These are phyloP conservation scores for Eolophus roseicapilla DNA, from an alignment of 2,113 vertebrate species.

Conservation along the genomic window DNA sequence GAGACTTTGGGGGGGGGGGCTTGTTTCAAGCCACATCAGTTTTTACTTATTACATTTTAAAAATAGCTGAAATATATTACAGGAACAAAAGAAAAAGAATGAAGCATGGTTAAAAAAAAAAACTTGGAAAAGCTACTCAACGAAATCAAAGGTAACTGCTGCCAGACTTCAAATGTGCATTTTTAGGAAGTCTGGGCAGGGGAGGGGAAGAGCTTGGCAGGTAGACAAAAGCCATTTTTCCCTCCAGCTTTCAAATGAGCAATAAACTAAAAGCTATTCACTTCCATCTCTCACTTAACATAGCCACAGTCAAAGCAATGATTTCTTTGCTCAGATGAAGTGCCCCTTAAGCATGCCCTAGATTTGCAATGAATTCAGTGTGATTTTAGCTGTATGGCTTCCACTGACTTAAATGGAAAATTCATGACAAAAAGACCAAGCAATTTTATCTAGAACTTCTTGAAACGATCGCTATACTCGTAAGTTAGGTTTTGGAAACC, in stretches of 20 bases:
- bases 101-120: background rate
- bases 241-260: conserved; percentile 61
- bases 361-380: conserved; percentile 40
- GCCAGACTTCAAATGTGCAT: conserved; percentile 21
- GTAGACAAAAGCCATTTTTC: conserved; percentile 50
- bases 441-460: background rate
- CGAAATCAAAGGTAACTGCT: conserved; percentile 21
- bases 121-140: background rate
- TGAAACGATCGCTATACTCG: background rate
- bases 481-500: background rate
- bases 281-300: conserved; percentile 41
- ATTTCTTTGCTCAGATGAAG: conserved; percentile 62
- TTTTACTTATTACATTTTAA: background rate
- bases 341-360: conserved; percentile 58
- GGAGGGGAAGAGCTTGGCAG: conserved; percentile 9
- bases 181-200: conserved; percentile 23
- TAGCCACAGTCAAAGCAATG: conserved; percentile 54
- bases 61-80: background rate
- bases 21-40: background rate
- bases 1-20: background rate
- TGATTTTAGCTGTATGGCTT: conserved; percentile 16
- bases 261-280: conserved; percentile 64
- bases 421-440: background rate
- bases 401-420: conserved; percentile 9
- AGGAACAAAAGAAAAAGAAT: background rate